Conservation (phyloP, 2,797 vertebrate genomes). For the Ibycter americanus region DNA sequence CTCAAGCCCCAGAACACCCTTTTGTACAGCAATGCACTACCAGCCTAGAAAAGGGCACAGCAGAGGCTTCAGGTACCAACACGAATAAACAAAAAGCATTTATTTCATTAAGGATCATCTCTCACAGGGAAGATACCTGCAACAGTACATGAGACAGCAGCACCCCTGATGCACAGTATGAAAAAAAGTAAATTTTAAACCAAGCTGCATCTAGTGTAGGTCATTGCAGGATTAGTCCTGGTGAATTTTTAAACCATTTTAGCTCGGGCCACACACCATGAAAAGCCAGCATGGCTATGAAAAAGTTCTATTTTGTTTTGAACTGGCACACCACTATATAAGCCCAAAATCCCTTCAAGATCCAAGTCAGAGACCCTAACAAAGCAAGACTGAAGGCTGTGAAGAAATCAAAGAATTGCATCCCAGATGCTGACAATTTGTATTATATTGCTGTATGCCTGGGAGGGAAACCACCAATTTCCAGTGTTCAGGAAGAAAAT, state of each 20-base stretch:
- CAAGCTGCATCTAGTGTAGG: not conserved
- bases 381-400: not conserved
- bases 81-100: not conserved
- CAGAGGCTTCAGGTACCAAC: not conserved
- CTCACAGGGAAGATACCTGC: not conserved
- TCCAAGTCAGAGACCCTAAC: not conserved
- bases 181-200: not conserved
- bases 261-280: not conserved
- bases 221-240: not conserved
- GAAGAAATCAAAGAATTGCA: not conserved
- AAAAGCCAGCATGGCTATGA: not conserved
- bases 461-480: not conserved
- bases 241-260: not conserved
- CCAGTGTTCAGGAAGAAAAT: not conserved
- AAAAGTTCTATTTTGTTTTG: not conserved
- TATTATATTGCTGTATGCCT: not conserved
- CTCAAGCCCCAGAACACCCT: not conserved
- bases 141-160: accelerated
- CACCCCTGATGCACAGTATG: not conserved
- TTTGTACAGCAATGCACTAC: not conserved
- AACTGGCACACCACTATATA: not conserved
- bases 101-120: not conserved
- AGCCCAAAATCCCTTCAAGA: not conserved
- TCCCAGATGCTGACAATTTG: not conserved
- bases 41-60: not conserved